phyloP scores from a whole-genome alignment of 2,888 invertebrate species.

The Anoplius nigerrimus region DNA sequence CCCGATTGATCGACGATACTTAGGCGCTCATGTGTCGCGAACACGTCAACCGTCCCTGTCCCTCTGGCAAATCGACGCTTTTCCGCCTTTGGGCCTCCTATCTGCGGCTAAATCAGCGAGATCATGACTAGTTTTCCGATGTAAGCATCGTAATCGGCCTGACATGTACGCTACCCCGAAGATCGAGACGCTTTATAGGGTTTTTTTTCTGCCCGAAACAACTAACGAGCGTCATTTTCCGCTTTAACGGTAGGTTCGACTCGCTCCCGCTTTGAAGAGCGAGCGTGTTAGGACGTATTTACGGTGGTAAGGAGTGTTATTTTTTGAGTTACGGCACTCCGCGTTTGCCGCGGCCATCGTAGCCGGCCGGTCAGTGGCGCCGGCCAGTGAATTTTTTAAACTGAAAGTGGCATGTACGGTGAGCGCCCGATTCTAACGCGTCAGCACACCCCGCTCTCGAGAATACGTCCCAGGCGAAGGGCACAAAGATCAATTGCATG shows the following conservation, averaged over 20 bases:
- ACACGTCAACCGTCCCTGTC: background rate
- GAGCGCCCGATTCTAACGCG: too few species aligned
- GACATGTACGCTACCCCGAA: constrained; percentile 25
- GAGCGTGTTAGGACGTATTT: constrained; percentile 29
- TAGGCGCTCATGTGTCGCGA: background rate
- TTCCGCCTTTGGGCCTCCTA: too few species aligned
- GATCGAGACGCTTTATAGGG: constrained; percentile 2
- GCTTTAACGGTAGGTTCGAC: background rate
- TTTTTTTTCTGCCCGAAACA: background rate
- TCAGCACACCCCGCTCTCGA: too few species aligned
- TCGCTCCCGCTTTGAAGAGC: background rate
- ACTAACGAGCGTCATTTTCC: background rate
- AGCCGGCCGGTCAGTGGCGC: constrained; percentile 69
- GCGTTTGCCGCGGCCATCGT: constrained; percentile 38
- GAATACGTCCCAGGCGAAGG: too few species aligned
- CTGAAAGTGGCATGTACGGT: constrained; percentile 11
- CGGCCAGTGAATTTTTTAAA: constrained; percentile 46
- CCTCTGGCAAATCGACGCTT: background rate
- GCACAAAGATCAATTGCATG: too few species aligned
- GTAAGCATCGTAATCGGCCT: background rate
- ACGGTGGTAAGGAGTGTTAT: constrained; percentile 17
- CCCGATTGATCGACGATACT: too few species aligned
- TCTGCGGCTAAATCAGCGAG: too few species aligned
- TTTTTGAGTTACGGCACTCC: constrained; percentile 7
- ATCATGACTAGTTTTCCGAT: too few species aligned